Conservation (phyloP, 2,113 vertebrate genomes). For the Pelecanus crispus region DNA sequence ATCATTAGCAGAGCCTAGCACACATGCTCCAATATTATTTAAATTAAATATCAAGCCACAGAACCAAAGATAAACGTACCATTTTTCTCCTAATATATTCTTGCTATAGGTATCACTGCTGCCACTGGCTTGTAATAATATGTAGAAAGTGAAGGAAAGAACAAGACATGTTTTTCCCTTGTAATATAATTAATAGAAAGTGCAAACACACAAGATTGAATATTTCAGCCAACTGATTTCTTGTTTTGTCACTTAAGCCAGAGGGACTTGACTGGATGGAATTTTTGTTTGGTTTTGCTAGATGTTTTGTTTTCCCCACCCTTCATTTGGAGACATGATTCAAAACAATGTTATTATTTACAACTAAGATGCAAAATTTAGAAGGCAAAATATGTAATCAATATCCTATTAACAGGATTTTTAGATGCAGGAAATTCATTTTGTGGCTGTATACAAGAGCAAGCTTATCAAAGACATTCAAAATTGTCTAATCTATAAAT, state of each 20-base stretch:
- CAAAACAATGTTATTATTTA: background rate
- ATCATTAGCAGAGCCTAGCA: background rate
- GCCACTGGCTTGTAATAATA: background rate
- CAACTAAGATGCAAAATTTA: background rate
- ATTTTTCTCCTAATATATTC: background rate
- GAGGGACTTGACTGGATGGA: background rate
- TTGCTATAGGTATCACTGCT: background rate
- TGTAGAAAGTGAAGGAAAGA: background rate
- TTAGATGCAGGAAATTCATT: background rate
- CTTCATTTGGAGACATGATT: background rate
- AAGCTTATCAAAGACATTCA: background rate
- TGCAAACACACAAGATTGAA: background rate
- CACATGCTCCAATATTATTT: background rate
- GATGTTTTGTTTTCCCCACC: background rate
- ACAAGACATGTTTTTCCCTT: background rate
- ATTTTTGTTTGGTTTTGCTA: background rate
- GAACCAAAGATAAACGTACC: background rate
- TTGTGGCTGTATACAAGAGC: background rate
- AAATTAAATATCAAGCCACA: background rate
- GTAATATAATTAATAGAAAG: slow-evolving; percentile 14
- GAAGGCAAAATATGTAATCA: background rate
- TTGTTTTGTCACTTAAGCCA: background rate
- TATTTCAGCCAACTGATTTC: background rate
- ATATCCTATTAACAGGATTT: slow-evolving; percentile 17
- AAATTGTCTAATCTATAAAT: background rate